A percentile compares a stretch with the other conserved stretches of the same genome.
Conservation (phyloP, 2,888 invertebrate species). For the Acholoe squamosa region DNA sequence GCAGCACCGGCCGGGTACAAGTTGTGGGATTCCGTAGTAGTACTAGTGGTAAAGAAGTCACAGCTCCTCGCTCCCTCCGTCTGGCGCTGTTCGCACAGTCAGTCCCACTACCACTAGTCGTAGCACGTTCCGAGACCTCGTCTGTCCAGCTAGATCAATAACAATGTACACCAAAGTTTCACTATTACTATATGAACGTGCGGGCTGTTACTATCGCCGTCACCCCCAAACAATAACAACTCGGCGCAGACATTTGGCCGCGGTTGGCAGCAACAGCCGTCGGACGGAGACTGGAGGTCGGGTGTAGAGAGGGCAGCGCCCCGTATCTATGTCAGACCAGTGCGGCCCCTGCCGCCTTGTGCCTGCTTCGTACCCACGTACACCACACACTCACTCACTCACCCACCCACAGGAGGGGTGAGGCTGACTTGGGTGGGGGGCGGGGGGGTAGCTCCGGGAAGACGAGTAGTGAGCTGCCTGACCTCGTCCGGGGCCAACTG, state of each 20-base stretch:
- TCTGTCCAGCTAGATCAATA: no score
- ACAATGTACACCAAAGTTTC: no score
- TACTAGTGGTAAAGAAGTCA: no score
- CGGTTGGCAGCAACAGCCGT: not conserved
- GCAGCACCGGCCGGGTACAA: no score
- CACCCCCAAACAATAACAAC: not conserved
- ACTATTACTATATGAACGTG: not conserved
- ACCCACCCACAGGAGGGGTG: not conserved
- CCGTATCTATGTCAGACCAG: constrained; percentile 16
- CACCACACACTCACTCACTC: not conserved
- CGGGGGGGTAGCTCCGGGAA: not conserved
- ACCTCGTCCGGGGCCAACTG: not conserved
- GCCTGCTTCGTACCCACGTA: not conserved
- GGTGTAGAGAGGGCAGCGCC: not conserved
- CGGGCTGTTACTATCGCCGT: not conserved
- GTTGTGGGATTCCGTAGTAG: no score
- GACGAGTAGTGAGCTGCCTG: not conserved
- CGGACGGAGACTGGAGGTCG: not conserved
- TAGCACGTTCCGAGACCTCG: no score
- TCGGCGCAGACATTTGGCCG: not conserved
- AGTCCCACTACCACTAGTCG: no score
- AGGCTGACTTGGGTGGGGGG: not conserved
- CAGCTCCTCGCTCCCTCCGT: no score
- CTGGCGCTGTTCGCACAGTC: no score
- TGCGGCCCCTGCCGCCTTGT: not conserved